A percentile compares a stretch with the other conserved stretches of the same genome.
phyloP scores from a whole-genome alignment of 2,888 invertebrate species.

The Agapetus fuscipes region DNA sequence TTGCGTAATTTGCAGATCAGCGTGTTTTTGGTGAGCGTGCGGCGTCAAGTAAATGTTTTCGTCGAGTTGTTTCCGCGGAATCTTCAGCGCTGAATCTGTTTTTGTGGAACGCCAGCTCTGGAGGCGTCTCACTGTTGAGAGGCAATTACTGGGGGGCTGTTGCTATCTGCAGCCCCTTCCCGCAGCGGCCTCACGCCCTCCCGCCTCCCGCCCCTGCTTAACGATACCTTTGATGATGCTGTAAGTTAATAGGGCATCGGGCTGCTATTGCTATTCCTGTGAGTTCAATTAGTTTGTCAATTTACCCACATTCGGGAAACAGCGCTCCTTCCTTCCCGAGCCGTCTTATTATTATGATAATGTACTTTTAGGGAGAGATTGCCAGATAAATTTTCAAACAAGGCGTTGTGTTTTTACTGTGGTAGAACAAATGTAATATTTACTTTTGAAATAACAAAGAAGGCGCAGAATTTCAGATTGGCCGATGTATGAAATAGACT shows the following conservation, averaged over 20 bases:
- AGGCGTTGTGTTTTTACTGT: no score
- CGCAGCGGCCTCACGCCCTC: background rate
- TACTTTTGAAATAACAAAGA: no score
- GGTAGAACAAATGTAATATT: no score
- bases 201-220: slow-evolving; percentile 3
- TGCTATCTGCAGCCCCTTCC: no score
- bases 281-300: slow-evolving; percentile 14
- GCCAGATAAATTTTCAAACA: no score
- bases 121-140: background rate
- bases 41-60: background rate
- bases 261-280: slow-evolving; percentile 8
- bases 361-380: no score
- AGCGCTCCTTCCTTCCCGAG: no score
- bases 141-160: slow-evolving; percentile 5
- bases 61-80: background rate
- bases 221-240: slow-evolving; percentile 13
- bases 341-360: no score
- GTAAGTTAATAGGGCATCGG: slow-evolving; percentile 10
- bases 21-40: no score
- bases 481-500: no score
- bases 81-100: slow-evolving; percentile 3
- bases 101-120: slow-evolving; percentile 1
- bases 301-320: slow-evolving; percentile 8
- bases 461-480: no score
- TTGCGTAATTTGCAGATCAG: no score